Base-by-base conservation (phyloP, 2,888 invertebrate species). In the Axea sp. region DNA sequence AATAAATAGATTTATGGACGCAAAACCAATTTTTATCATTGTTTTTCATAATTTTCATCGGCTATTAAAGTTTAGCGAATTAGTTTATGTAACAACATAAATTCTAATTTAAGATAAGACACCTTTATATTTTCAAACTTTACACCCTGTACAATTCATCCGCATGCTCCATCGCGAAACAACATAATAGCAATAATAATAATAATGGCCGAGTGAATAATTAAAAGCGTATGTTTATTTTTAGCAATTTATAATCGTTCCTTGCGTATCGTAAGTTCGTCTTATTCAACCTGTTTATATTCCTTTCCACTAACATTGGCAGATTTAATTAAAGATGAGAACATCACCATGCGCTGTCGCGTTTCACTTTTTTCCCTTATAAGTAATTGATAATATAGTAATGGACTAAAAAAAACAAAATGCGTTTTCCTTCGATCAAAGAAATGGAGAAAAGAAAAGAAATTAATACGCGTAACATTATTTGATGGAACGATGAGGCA, bases 241-340 rank as follows among this genome's bases (percentile, higher is more conserved):
- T 69, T 69, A 62, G 53, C 45, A 62, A 43, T 57, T 59, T 62
- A 59, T 39, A 65, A 74, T 65, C 59, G 64, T 31, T 53, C 11
- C 31, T 19, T 37, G 37, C 33, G 11, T 37, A 59, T 43, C 62
- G 41, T 39, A 35, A 41, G 45, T 53, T 57, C 57, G 68, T 60
- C 65, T 67, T 51, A 57, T 57, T 72, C 68, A 59, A 39, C 8
- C 41, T 53, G 59, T 64, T 65, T 35, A 49, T 72, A 31, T 59
- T 71, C 33, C 74, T 64, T 73, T 71, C 62, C 57, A 51, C 47
- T 64, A 69, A 57, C 78, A 78, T 79, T 79, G 77, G 80, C 77
- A 80, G 81, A 81, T 83, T 83, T 83, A 83, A 83, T 83, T 83
- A 83, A 83, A 83, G 83, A 83, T 83, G 81, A 79, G 79, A 83